Evolutionary conservation across 2,113 vertebrate genomes (phyloP).

Genomic region (Oxyura jamaicensis): DNA sequence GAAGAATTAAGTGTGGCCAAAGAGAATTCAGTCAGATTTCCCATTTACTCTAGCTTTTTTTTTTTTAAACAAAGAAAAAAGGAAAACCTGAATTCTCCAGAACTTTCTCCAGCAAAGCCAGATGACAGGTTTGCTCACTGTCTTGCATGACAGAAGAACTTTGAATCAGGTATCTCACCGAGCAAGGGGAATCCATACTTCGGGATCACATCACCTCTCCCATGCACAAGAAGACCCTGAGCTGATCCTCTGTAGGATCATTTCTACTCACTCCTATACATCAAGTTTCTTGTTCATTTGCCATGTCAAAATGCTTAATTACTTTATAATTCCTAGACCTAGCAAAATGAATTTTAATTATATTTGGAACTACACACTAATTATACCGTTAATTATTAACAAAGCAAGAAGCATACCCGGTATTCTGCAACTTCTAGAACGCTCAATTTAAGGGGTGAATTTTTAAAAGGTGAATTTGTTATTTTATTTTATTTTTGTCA

Average conservation of each 20-base stretch:
- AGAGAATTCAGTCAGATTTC: neutral
- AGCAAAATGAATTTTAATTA: conserved; percentile 73
- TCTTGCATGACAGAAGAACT: neutral
- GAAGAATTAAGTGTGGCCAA: too few relatives aligned
- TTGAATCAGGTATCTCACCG: neutral
- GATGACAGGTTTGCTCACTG: neutral
- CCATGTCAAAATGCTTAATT: conserved; percentile 57
- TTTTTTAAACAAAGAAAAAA: too few relatives aligned
- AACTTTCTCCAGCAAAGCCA: neutral
- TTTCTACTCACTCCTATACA: neutral
- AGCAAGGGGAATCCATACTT: neutral
- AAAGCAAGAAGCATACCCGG: neutral
- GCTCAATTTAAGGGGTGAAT: neutral
- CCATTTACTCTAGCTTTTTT: neutral
- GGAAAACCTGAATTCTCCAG: neutral
- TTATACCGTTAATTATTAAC: conserved; percentile 70
- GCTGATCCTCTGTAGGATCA: neutral
- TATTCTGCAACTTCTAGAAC: neutral
- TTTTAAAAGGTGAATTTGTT: neutral
- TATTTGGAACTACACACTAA: conserved; percentile 60
- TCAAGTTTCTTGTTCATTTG: neutral
- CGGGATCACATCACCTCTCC: neutral
- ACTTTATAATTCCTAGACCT: conserved; percentile 50
- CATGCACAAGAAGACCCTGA: neutral
- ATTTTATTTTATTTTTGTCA: neutral